Conservation (phyloP, 2,888 invertebrate species). For the Oeneis ivallda region DNA sequence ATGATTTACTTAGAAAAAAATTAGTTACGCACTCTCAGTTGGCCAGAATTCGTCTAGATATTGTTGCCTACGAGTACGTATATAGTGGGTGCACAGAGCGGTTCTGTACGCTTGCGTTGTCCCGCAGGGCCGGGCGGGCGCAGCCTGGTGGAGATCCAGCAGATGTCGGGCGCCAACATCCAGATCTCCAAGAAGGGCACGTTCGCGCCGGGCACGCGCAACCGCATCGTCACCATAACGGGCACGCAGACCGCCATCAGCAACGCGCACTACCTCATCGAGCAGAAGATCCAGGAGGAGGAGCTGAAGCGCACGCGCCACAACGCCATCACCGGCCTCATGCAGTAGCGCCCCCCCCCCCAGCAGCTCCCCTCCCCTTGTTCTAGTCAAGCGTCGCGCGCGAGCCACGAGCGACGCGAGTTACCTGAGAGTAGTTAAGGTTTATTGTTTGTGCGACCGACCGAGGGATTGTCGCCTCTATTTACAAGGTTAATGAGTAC, state of each 20-base stretch:
- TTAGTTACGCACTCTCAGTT: no score
- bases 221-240: slow-evolving; percentile 97
- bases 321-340: slow-evolving; percentile 88
- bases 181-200: slow-evolving; percentile 99
- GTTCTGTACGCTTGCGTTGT: background rate
- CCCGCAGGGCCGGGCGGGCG: slow-evolving; percentile 93
- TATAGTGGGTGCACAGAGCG: no score
- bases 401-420: slow-evolving; percentile 42
- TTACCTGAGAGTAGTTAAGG: slow-evolving; percentile 66
- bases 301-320: slow-evolving; percentile 96
- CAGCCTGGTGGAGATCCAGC: slow-evolving; percentile 98
- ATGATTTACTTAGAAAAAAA: no score
- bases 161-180: slow-evolving; percentile 97
- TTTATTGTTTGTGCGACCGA: background rate
- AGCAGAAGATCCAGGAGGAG: slow-evolving; percentile 97
- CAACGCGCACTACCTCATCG: slow-evolving; percentile 96
- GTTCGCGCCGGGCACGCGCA: slow-evolving; percentile 97
- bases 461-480: slow-evolving; percentile 6
- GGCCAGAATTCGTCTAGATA: no score
- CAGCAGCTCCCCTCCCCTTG: background rate
- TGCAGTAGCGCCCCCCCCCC: slow-evolving; percentile 79
- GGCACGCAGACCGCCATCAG: slow-evolving; percentile 94
- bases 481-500: slow-evolving; percentile 23
- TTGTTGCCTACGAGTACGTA: no score
- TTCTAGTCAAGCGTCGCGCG: slow-evolving; percentile 26